A percentile compares a stretch with the other conserved stretches of the same genome.
These are phyloP conservation scores for Drepanosiphum platanoidis DNA, from an alignment of 2,888 invertebrate genomes.

Conservation along the genomic window DNA sequence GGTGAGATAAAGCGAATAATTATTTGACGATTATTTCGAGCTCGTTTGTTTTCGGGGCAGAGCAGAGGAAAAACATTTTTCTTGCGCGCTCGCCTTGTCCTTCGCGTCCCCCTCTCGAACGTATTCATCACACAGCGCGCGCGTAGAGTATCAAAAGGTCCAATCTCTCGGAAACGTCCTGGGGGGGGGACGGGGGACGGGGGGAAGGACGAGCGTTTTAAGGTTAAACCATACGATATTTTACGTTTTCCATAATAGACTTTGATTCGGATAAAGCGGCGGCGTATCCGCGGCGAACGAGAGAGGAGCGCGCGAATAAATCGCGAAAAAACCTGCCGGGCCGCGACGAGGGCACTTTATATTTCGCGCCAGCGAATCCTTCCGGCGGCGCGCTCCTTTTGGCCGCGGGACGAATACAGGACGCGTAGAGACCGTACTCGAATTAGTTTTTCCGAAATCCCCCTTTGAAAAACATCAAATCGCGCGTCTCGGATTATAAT, in stretches of 20 bases:
- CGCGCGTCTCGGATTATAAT: too few relatives aligned
- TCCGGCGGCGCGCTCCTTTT: not conserved
- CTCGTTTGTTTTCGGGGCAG: not conserved
- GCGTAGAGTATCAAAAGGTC: conserved; percentile 17
- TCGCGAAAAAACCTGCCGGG: not conserved
- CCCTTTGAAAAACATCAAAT: too few relatives aligned
- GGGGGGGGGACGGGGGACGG: not conserved
- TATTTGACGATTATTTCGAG: conserved; percentile 28
- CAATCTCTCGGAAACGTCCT: not conserved
- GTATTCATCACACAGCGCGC: not conserved
- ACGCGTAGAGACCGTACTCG: too few relatives aligned
- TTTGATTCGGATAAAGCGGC: conserved; percentile 3
- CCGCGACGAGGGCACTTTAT: not conserved
- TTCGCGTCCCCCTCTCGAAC: not conserved
- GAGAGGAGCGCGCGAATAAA: not conserved
- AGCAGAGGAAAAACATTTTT: conserved; percentile 14
- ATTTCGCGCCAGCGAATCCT: not conserved
- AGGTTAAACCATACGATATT: not conserved
- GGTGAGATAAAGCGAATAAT: not conserved
- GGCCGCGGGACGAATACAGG: too few relatives aligned
- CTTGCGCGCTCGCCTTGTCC: not conserved
- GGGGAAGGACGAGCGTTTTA: not conserved
- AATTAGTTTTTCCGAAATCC: too few relatives aligned
- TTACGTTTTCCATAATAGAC: not conserved
- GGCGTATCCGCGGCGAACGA: not conserved